Percentiles rank a stretch among this genome's conserved stretches.
phyloP scores from a whole-genome alignment of 2,113 vertebrate species.

The Ardeotis arabs region DNA sequence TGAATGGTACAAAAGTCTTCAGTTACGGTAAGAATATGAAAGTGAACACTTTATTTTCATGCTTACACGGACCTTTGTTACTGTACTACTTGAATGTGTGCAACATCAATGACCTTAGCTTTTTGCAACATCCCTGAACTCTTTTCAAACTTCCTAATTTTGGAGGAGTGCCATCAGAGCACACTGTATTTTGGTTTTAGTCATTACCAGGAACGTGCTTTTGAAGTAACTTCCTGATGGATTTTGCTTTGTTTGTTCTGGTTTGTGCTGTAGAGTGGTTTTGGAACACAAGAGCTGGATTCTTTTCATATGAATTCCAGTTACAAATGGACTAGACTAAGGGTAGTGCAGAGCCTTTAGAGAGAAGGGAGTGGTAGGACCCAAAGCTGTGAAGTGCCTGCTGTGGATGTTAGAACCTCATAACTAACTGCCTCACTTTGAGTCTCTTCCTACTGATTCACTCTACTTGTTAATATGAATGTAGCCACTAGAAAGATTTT shows the following conservation, averaged over 20 bases:
- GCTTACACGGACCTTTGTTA: rapidly evolving
- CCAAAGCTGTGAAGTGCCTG: not conserved
- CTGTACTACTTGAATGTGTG: rapidly evolving
- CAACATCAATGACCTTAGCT: not conserved
- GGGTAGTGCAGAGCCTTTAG: not conserved
- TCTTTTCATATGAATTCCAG: not conserved
- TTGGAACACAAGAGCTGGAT: not conserved
- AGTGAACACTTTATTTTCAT: not conserved
- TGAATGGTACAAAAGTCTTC: conserved; percentile 86
- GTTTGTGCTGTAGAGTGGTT: rapidly evolving
- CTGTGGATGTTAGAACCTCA: rapidly evolving
- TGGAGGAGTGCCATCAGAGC: rapidly evolving
- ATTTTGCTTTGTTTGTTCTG: rapidly evolving
- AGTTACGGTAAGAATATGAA: conserved; percentile 82
- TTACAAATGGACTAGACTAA: not conserved
- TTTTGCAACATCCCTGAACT: not conserved
- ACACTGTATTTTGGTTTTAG: rapidly evolving
- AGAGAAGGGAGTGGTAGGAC: not conserved
- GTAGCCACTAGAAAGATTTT: not conserved
- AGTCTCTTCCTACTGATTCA: rapidly evolving
- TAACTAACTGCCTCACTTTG: not conserved
- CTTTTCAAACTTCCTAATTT: rapidly evolving
- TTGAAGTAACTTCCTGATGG: not conserved
- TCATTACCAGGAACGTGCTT: too few species aligned
- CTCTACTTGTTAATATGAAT: not conserved